Evolutionary conservation across 2,113 vertebrate species (phyloP).

Genomic region (Microtus pennsylvanicus): DNA sequence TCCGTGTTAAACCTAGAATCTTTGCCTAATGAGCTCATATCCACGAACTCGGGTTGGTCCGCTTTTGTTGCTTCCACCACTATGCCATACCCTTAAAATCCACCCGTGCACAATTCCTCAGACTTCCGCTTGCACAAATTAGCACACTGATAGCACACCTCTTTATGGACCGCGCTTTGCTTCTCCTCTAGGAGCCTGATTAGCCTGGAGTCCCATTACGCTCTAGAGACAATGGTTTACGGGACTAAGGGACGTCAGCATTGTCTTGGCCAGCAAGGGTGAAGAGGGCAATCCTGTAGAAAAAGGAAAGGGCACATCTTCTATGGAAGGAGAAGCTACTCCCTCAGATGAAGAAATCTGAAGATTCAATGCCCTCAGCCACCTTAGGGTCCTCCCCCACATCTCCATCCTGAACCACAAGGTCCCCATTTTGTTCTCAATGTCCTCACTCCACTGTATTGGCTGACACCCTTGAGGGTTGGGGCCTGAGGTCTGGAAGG

Average conservation of each 20-base stretch:
- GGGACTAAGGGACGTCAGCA: not conserved
- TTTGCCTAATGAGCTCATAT: not conserved
- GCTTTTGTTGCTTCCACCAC: not conserved
- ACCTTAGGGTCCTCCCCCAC: too few relatives aligned
- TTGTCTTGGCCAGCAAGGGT: not conserved
- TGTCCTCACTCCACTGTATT: not conserved
- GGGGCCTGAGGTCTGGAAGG: not conserved
- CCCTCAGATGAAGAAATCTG: not conserved
- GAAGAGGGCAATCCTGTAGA: not conserved
- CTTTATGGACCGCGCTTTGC: not conserved
- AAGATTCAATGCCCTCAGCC: not conserved
- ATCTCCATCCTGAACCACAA: not conserved
- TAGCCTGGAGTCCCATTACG: not conserved
- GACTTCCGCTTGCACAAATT: not conserved
- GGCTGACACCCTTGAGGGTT: not conserved
- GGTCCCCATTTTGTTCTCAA: not conserved
- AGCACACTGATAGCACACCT: too few relatives aligned
- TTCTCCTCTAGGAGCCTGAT: not conserved
- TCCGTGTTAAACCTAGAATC: not conserved
- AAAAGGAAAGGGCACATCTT: not conserved
- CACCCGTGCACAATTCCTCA: not conserved
- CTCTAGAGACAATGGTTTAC: not conserved
- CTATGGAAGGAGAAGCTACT: not conserved
- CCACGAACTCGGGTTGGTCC: too few relatives aligned
- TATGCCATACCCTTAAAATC: not conserved